These are phyloP conservation scores for Thysanoteuthis rhombus DNA, from an alignment of 2,888 invertebrate species.

Conservation along the genomic window DNA sequence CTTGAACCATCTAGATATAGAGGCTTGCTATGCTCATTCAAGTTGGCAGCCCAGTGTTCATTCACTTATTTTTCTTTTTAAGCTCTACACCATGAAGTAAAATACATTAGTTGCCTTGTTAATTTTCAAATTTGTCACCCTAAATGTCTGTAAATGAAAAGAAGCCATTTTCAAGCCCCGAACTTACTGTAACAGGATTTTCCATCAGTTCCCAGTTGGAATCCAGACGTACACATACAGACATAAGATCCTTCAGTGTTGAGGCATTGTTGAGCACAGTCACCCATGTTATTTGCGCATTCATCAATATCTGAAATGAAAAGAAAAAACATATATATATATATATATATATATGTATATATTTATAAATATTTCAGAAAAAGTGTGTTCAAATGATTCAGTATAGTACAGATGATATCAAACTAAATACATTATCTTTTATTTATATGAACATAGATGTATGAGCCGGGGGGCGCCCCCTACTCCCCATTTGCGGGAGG, in stretches of 20 bases:
- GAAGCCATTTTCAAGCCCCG: too few species aligned
- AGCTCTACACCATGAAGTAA: too few species aligned
- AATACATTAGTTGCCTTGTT: too few species aligned
- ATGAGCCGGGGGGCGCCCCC: too few species aligned
- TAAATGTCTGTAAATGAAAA: not conserved
- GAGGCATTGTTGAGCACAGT: conserved; percentile 66
- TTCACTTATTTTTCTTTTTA: too few species aligned
- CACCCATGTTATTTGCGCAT: conserved; percentile 61
- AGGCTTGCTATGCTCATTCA: too few species aligned
- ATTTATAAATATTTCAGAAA: not conserved
- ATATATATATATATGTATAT: not conserved
- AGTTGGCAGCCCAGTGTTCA: too few species aligned
- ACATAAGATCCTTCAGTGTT: conserved; percentile 66
- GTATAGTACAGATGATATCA: not conserved
- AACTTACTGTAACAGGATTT: conserved; percentile 36
- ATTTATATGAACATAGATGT: too few species aligned
- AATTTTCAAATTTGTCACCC: too few species aligned
- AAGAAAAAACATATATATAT: conserved; percentile 35
- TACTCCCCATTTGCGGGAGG: too few species aligned
- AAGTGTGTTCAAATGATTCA: not conserved
- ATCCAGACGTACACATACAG: conserved; percentile 67
- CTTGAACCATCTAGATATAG: too few species aligned
- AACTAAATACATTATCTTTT: not conserved
- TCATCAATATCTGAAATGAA: conserved; percentile 65
- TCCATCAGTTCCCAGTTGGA: conserved; percentile 67